Conservation (phyloP, 2,113 vertebrate species). For the Prionailurus bengalensis region DNA sequence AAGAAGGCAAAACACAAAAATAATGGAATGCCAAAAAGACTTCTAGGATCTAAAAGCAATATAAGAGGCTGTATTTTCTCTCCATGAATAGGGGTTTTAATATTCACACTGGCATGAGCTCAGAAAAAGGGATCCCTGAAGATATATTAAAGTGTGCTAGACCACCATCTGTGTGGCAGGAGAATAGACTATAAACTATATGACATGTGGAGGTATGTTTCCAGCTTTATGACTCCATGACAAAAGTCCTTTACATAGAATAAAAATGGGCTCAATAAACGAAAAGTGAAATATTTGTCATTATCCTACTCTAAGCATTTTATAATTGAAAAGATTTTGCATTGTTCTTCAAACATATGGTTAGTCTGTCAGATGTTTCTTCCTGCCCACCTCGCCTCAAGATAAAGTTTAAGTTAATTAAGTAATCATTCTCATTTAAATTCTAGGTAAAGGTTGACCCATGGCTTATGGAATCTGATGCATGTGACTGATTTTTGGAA, state of each 20-base stretch:
- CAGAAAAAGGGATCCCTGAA: constrained; percentile 10
- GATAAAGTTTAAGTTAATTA: constrained; percentile 38
- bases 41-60: background rate
- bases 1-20: constrained; percentile 1
- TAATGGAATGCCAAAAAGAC: background rate
- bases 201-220: constrained; percentile 61
- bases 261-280: constrained; percentile 49
- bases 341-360: constrained; percentile 67
- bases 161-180: background rate
- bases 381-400: background rate
- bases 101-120: background rate
- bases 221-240: constrained; percentile 51
- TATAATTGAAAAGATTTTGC: constrained; percentile 58
- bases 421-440: constrained; percentile 62
- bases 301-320: constrained; percentile 9
- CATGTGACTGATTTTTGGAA: constrained; percentile 64
- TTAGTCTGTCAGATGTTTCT: constrained; percentile 37
- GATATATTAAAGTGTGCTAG: constrained; percentile 27
- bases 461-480: constrained; percentile 55
- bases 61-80: background rate
- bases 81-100: background rate
- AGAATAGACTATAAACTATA: background rate
- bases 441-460: constrained; percentile 25
- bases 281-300: constrained; percentile 57
- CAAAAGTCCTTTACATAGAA: constrained; percentile 63